Percentiles rank a stretch among this genome's conserved stretches.
These are phyloP conservation scores for Actias luna DNA, from an alignment of 2,888 invertebrate species.

Conservation along the genomic window DNA sequence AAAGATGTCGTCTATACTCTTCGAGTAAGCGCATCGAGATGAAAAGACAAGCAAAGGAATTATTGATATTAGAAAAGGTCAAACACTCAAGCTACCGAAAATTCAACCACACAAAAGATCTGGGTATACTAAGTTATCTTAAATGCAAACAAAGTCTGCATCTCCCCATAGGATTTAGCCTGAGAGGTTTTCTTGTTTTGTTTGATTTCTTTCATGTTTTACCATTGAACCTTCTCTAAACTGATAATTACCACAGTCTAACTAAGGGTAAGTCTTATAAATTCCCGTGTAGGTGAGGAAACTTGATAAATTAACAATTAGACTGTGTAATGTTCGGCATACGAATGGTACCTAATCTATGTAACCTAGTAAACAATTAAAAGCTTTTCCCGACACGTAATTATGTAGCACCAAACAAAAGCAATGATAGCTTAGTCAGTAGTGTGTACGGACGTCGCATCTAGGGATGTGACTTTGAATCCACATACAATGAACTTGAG, in stretches of 20 bases:
- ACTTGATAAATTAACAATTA: too few relatives aligned
- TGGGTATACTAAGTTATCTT: slow-evolving; percentile 5
- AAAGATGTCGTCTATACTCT: neutral
- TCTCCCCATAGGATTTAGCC: neutral
- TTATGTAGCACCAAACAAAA: too few relatives aligned
- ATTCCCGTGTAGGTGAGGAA: too few relatives aligned
- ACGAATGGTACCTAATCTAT: too few relatives aligned
- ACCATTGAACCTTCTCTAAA: neutral
- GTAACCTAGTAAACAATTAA: too few relatives aligned
- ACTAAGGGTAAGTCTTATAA: neutral
- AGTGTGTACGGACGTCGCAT: too few relatives aligned
- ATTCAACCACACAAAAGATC: neutral
- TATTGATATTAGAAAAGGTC: neutral
- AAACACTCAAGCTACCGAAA: neutral
- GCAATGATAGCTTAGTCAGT: too few relatives aligned
- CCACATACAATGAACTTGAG: too few relatives aligned
- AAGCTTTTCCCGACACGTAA: too few relatives aligned
- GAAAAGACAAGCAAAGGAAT: neutral
- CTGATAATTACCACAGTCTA: neutral
- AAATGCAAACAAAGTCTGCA: slow-evolving; percentile 2
- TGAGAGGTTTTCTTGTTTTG: neutral
- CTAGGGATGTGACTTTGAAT: too few relatives aligned
- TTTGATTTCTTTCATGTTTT: neutral
- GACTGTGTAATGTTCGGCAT: too few relatives aligned
- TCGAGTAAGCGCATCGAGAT: neutral